Percentiles rank a stretch among this genome's conserved stretches.
Conservation (phyloP, 2,888 invertebrate genomes). For the Protonemura montana region DNA sequence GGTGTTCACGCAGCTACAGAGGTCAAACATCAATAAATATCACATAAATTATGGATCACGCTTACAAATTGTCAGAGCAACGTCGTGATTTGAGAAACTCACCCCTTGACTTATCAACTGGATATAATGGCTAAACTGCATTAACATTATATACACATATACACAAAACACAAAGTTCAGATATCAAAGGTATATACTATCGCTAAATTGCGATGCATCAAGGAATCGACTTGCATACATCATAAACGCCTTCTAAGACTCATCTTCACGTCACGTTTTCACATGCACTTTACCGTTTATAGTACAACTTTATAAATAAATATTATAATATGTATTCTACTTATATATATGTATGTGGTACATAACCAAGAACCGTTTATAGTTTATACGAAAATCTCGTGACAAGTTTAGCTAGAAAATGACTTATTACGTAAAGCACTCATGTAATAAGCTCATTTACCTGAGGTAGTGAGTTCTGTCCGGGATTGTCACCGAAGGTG, state of each 20-base stretch:
- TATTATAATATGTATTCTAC: background rate
- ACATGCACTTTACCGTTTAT: background rate
- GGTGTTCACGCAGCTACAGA: background rate
- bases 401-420: constrained; percentile 25
- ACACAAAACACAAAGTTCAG: background rate
- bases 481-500: background rate
- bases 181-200: background rate
- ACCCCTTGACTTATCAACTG: background rate
- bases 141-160: too few species aligned
- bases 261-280: background rate
- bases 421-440: constrained; percentile 7
- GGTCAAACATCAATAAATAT: constrained; percentile 12
- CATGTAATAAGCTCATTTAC: background rate
- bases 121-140: background rate
- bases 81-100: background rate
- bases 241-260: background rate
- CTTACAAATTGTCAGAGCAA: background rate
- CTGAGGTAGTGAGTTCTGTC: too few species aligned
- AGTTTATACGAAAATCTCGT: background rate
- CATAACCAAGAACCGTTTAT: background rate
- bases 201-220: background rate
- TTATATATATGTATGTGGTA: background rate
- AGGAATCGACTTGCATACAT: background rate
- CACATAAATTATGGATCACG: background rate
- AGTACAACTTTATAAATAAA: background rate